phyloP scores from a whole-genome alignment of 2,113 vertebrate species.

The Axis porcinus region DNA sequence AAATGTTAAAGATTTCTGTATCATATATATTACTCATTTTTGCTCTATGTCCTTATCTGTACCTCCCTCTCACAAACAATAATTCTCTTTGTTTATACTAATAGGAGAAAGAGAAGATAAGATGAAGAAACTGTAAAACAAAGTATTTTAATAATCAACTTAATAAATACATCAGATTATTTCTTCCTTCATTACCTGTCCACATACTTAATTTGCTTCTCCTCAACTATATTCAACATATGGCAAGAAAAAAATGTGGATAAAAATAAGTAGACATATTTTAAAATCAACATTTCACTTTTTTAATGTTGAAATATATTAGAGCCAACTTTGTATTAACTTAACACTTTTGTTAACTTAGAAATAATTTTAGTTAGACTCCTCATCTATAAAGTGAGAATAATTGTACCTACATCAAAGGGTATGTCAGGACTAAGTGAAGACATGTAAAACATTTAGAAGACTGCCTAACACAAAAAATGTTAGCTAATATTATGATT shows the following conservation, averaged over 20 bases:
- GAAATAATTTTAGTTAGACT: slow-evolving; percentile 19
- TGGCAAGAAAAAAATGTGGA: background rate
- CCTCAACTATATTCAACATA: background rate
- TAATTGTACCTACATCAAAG: background rate
- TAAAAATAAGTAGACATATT: background rate
- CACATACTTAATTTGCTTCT: background rate
- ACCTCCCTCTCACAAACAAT: background rate
- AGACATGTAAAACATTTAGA: slow-evolving; percentile 15
- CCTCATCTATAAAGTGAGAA: background rate
- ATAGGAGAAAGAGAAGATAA: background rate
- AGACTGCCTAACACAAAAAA: background rate
- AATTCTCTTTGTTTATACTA: background rate
- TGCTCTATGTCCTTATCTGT: background rate
- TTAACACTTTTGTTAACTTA: background rate
- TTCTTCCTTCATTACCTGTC: background rate
- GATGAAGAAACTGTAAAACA: background rate
- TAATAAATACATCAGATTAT: slow-evolving; percentile 6
- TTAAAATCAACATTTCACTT: background rate
- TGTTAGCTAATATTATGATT: background rate
- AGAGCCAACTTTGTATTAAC: background rate
- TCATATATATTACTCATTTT: background rate
- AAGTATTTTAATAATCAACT: background rate
- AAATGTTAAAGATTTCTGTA: background rate
- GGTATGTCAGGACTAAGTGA: background rate
- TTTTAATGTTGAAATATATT: slow-evolving; percentile 1